Evolutionary conservation across 2,113 vertebrate species (phyloP).

Genomic region (Oncorhynchus nerka): DNA sequence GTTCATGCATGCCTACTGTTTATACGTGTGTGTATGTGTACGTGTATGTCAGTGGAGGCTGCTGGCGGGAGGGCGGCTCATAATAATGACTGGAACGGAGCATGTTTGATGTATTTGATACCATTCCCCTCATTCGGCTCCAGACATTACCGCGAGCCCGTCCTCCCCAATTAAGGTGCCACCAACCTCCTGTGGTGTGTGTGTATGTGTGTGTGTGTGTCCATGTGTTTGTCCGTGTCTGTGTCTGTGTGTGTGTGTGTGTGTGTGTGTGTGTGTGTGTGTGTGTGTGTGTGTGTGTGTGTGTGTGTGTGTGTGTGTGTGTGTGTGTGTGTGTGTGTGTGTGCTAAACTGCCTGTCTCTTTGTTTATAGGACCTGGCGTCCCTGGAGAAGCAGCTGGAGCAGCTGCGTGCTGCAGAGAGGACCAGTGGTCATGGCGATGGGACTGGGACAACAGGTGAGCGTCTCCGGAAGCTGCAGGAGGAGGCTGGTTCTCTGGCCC

Average conservation of each 20-base stretch:
- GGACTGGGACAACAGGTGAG: constrained; percentile 37
- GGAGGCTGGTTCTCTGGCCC: constrained; percentile 72
- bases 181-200: no score
- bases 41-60: background rate
- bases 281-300: background rate
- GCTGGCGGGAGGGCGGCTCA: background rate
- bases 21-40: background rate
- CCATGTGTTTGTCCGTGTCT: background rate
- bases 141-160: no score
- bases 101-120: no score
- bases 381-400: constrained; percentile 68
- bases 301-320: constrained; percentile 3
- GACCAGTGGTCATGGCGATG: background rate
- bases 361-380: constrained; percentile 71
- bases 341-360: background rate
- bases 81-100: no score
- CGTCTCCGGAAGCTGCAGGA: constrained; percentile 69
- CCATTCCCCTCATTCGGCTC: no score
- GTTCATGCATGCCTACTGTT: background rate
- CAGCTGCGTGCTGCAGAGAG: constrained; percentile 54
- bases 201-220: background rate
- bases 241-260: background rate
- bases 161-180: no score
- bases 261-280: background rate
- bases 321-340: background rate